Percentiles rank a stretch among this genome's conserved stretches.
phyloP scores from a whole-genome alignment of 2,888 invertebrate genomes.

The Andrena bicolor region DNA sequence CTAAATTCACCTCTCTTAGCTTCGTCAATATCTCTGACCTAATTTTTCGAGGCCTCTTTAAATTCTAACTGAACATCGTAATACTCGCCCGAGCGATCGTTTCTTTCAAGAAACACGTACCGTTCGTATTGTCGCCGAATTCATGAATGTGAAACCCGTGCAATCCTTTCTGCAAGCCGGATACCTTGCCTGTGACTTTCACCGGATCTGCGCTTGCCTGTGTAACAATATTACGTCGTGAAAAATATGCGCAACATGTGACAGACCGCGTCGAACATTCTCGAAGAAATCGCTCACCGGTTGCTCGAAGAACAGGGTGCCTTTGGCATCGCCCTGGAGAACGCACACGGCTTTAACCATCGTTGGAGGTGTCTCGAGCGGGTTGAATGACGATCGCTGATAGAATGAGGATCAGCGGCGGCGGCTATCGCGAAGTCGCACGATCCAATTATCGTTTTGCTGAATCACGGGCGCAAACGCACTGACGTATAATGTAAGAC shows the following conservation, averaged over 20 bases:
- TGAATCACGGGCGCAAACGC: constrained; percentile 56
- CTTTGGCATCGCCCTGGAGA: constrained; percentile 91
- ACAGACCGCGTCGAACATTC: neutral
- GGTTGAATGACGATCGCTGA: neutral
- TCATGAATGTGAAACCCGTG: constrained; percentile 98
- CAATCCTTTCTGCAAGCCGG: constrained; percentile 91
- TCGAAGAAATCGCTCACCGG: constrained; percentile 63
- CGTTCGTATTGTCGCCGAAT: constrained; percentile 98
- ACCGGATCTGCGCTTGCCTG: constrained; percentile 90
- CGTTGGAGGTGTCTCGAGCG: constrained; percentile 54
- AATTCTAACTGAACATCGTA: no score
- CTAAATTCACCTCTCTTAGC: neutral
- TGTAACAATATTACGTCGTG: constrained; percentile 57
- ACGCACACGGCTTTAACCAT: constrained; percentile 94
- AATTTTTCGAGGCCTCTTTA: neutral
- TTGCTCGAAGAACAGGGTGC: constrained; percentile 90
- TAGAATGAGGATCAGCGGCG: constrained; percentile 16
- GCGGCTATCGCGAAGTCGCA: constrained; percentile 6
- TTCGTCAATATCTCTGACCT: neutral
- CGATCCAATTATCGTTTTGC: constrained; percentile 47
- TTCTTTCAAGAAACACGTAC: constrained; percentile 79
- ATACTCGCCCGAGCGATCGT: neutral
- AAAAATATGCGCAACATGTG: constrained; percentile 59
- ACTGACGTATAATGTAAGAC: constrained; percentile 24
- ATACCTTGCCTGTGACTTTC: constrained; percentile 92